These are phyloP conservation scores for Drosophila simulans DNA, from an alignment of 1,140 invertebrate genomes.

Conservation along the genomic window DNA sequence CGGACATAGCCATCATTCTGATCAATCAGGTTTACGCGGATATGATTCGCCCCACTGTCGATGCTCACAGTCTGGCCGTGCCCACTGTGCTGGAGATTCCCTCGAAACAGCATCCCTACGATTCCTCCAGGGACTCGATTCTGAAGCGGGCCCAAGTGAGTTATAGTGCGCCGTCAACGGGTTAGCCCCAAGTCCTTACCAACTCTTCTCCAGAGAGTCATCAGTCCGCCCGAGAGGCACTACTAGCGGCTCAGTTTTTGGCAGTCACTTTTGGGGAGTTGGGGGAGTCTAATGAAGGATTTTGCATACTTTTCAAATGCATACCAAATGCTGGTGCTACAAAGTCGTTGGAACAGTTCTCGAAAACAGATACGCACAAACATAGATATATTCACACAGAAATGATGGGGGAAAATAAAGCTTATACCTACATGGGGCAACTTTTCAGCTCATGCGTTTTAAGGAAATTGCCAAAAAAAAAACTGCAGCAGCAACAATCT, in stretches of 20 bases:
- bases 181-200: neutral
- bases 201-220: conserved; percentile 35
- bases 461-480: conserved; percentile 72
- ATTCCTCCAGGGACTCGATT: conserved; percentile 98
- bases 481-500: conserved; percentile 39
- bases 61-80: conserved; percentile 94
- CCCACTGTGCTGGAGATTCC: conserved; percentile 99
- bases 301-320: conserved; percentile 39
- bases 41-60: conserved; percentile 97
- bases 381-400: conserved; percentile 19
- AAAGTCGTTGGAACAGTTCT: conserved; percentile 53
- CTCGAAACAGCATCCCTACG: conserved; percentile 99
- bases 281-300: conserved; percentile 47
- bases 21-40: conserved; percentile 99
- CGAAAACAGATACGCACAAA: conserved; percentile 11
- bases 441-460: conserved; percentile 74
- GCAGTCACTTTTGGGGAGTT: conserved; percentile 14
- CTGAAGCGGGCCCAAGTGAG: conserved; percentile 95
- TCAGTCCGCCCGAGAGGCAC: conserved; percentile 34
- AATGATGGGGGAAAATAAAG: conserved; percentile 35
- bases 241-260: conserved; percentile 17
- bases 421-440: conserved; percentile 53
- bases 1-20: conserved; percentile 99
- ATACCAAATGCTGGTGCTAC: conserved; percentile 49
- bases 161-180: conserved; percentile 12